These are phyloP conservation scores for Eriosoma lanigerum DNA, from an alignment of 1,140 invertebrate genomes.

Conservation along the genomic window DNA sequence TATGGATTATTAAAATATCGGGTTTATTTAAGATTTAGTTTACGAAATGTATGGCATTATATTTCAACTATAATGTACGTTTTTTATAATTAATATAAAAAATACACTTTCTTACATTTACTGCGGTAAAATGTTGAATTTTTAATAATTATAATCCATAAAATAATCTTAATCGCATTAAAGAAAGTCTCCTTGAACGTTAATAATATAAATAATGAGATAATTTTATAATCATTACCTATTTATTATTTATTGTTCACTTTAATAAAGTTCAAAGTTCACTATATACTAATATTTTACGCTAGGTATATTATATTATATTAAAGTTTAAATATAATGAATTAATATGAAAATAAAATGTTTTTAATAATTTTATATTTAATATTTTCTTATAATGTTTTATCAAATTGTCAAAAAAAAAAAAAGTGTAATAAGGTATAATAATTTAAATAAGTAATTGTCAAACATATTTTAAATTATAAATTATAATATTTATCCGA, in stretches of 20 bases:
- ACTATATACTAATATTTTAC: not conserved
- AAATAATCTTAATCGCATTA: not conserved
- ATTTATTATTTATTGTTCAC: not conserved
- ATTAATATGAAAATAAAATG: too few relatives aligned
- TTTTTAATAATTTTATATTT: too few relatives aligned
- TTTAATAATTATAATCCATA: constrained; percentile 6
- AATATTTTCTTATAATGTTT: too few relatives aligned
- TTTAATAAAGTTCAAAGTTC: not conserved
- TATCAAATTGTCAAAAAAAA: too few relatives aligned
- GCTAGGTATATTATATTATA: not conserved
- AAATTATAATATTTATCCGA: too few relatives aligned
- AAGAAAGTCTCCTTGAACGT: constrained; percentile 20
- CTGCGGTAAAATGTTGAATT: not conserved
- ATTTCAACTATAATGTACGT: not conserved
- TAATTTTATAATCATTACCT: not conserved
- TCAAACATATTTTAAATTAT: too few relatives aligned
- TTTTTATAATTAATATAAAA: not conserved
- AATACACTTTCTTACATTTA: not conserved
- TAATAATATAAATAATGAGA: not conserved
- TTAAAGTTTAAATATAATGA: too few relatives aligned
- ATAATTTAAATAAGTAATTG: too few relatives aligned
- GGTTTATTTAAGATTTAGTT: not conserved
- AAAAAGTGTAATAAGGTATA: too few relatives aligned
- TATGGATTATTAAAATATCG: not conserved
- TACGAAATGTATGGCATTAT: not conserved